Base-by-base conservation (phyloP, 2,797 vertebrate genomes). In the Rhinatrema bivittatum region DNA sequence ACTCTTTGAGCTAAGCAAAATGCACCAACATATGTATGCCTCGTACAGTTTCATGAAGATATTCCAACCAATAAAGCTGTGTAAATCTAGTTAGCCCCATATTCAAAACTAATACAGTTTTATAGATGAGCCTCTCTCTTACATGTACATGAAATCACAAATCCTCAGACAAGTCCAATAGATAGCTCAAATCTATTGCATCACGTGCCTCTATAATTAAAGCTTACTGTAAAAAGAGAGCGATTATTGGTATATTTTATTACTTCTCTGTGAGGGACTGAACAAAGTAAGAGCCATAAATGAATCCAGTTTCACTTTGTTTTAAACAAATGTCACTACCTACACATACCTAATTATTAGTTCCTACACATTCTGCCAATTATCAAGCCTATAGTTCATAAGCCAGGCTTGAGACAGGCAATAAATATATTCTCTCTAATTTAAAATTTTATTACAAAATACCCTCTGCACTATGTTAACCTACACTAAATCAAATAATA, bases 401-500 rank as follows among this genome's bases (percentile, higher is more conserved):
- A 76, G 71, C 53, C 62, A 72, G 54, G 62, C 25, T 66, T 36
- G 38, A 0, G 54, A 80, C 72, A 79, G 68, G 71, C 68, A 70
- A 53, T 78, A 77, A 79, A 79, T 76, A 75, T 46, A 69, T 67
- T 61, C 56, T 48, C 45, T 46, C 52, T 74, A 72, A 76, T 77
- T 81, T 79, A 77, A 76, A 78, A 74, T 75, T 73, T 74, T 81
- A 76, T 74, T 78, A 68, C 67, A 63, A 73, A 69, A 70, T 72
- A 68, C 59, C 59, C 68, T 73, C 61, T 78, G 62, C 47, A 74
- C 64, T 46, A 50, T 0, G 33, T 67, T 73, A 70, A 67, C 74
- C 71, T 67, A 51, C 52, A 72, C 62, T 82, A 80, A 82, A 78
- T 74, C 70, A 74, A 40, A 55, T 27, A 22, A n/a, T 54, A 41